These are phyloP conservation scores for Trichopoda pennipes DNA, from an alignment of 2,888 invertebrate species.

Conservation along the genomic window DNA sequence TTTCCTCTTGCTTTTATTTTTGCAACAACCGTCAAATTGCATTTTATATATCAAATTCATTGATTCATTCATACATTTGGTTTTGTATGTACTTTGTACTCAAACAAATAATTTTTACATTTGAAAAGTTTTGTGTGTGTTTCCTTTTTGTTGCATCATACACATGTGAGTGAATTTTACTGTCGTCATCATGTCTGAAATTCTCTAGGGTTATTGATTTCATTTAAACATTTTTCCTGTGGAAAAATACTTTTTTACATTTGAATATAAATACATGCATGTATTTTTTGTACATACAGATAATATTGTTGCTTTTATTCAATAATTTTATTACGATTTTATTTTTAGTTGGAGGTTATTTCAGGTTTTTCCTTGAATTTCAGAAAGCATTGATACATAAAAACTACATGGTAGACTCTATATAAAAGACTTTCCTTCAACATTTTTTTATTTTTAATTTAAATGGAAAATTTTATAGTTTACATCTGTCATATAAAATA, in stretches of 20 bases:
- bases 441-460: no score
- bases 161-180: constrained; percentile 55
- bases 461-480: no score
- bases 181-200: constrained; percentile 67
- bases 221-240: constrained; percentile 59
- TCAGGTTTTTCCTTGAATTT: constrained; percentile 11
- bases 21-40: constrained; percentile 48
- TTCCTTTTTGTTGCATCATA: neutral
- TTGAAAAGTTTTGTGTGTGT: constrained; percentile 13
- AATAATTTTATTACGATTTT: constrained; percentile 6
- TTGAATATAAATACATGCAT: neutral
- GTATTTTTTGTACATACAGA: neutral
- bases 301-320: neutral
- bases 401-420: no score
- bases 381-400: neutral
- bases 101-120: constrained; percentile 22
- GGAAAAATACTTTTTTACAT: neutral
- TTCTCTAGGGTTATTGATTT: constrained; percentile 67
- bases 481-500: neutral
- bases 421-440: no score
- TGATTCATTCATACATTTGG: constrained; percentile 22
- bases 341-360: constrained; percentile 45
- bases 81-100: constrained; percentile 5
- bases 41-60: constrained; percentile 56
- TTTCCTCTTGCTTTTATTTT: neutral